Conservation (phyloP, 2,888 invertebrate genomes). For the Nematopogon swammerdamellus region DNA sequence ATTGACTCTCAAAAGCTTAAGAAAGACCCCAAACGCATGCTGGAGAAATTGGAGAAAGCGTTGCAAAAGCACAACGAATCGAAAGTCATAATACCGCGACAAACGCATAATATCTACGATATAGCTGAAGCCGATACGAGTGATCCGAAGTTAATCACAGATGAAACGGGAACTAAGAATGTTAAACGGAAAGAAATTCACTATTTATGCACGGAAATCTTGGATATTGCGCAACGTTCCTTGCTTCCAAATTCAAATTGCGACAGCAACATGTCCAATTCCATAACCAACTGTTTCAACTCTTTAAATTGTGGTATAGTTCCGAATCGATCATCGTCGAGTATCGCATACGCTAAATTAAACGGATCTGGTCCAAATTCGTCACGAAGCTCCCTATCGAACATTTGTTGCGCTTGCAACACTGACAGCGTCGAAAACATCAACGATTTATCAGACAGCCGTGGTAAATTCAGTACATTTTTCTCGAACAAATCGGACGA, state of each 20-base stretch:
- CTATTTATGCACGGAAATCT: constrained; percentile 46
- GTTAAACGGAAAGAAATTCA: constrained; percentile 41
- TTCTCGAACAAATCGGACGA: constrained; percentile 12
- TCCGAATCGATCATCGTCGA: constrained; percentile 30
- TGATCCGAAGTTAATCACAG: constrained; percentile 12
- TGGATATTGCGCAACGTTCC: constrained; percentile 36
- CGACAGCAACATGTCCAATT: constrained; percentile 17
- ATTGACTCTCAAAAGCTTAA: constrained; percentile 22
- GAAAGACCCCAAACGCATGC: constrained; percentile 60
- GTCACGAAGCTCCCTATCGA: constrained; percentile 15
- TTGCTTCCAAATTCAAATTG: constrained; percentile 23
- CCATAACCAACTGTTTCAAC: constrained; percentile 36
- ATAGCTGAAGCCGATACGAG: constrained; percentile 21
- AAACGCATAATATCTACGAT: constrained; percentile 17
- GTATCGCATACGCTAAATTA: constrained; percentile 37
- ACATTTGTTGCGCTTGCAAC: constrained; percentile 24
- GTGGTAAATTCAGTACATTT: constrained; percentile 16
- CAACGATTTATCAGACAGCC: constrained; percentile 3
- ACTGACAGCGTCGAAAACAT: constrained; percentile 18
- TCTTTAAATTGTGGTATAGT: constrained; percentile 38
- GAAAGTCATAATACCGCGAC: constrained; percentile 9
- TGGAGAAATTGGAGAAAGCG: constrained; percentile 61
- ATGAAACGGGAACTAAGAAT: constrained; percentile 18
- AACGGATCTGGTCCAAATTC: constrained; percentile 18
- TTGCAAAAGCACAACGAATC: constrained; percentile 41